Percentiles rank a stretch among this genome's conserved stretches.
Evolutionary conservation across 2,113 vertebrate genomes (phyloP).

Genomic region (Fukomys damarensis): DNA sequence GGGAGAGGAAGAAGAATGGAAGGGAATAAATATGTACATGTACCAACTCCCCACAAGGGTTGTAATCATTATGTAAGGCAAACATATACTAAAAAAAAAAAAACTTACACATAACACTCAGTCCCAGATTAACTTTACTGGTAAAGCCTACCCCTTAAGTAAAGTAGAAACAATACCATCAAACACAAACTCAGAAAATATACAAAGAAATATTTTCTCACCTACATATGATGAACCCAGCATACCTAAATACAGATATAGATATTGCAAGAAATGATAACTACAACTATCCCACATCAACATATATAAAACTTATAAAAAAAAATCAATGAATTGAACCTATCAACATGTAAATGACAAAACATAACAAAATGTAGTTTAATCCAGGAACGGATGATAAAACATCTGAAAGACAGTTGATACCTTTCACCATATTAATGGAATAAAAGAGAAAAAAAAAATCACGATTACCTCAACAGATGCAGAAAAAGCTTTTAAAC

Average conservation of each 20-base stretch:
- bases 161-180: slow-evolving; percentile 11
- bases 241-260: background rate
- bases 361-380: background rate
- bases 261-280: background rate
- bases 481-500: slow-evolving; percentile 6
- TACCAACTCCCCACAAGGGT: background rate
- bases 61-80: background rate
- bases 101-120: background rate
- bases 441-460: background rate
- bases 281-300: background rate
- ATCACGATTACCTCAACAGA: background rate
- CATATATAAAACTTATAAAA: background rate
- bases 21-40: background rate
- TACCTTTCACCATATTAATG: background rate
- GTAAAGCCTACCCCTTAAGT: background rate
- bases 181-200: background rate
- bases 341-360: background rate
- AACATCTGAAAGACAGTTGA: slow-evolving; percentile 26
- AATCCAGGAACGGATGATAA: background rate
- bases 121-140: background rate
- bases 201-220: background rate
- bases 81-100: background rate
- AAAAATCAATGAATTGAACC: background rate
- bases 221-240: background rate
- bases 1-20: background rate